Percentiles rank a stretch among this genome's conserved stretches.
Evolutionary conservation across 2,113 vertebrate genomes (phyloP).

Genomic region (Paedocypris sp.): DNA sequence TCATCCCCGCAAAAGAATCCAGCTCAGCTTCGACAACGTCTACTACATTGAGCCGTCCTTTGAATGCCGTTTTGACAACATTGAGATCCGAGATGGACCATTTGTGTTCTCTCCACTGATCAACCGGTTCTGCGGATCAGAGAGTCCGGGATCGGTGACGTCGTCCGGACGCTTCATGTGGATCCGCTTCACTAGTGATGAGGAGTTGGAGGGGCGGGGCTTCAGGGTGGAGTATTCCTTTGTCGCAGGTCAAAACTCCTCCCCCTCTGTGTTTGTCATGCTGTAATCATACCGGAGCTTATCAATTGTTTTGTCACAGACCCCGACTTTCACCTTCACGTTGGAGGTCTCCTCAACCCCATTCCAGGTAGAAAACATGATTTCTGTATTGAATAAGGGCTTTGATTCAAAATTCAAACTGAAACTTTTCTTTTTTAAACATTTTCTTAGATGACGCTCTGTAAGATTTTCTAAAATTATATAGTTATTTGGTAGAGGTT

Average conservation of each 20-base stretch:
- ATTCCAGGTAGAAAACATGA: slow-evolving; percentile 80
- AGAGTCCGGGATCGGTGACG: slow-evolving; percentile 73
- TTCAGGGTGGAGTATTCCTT: slow-evolving; percentile 88
- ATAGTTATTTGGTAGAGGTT: too few relatives aligned
- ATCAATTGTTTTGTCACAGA: slow-evolving; percentile 60
- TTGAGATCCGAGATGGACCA: slow-evolving; percentile 89
- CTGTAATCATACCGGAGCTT: slow-evolving; percentile 20
- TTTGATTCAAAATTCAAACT: too few relatives aligned
- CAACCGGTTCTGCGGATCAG: slow-evolving; percentile 79
- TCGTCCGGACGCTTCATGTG: slow-evolving; percentile 95
- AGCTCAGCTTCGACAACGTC: slow-evolving; percentile 75
- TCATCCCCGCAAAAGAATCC: slow-evolving; percentile 83
- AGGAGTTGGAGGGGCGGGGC: slow-evolving; percentile 85
- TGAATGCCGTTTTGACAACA: slow-evolving; percentile 90
- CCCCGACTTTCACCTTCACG: slow-evolving; percentile 86
- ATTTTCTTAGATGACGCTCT: too few relatives aligned
- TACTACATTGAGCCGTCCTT: slow-evolving; percentile 90
- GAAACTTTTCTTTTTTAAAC: too few relatives aligned
- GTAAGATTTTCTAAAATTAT: too few relatives aligned
- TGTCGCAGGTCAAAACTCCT: slow-evolving; percentile 70
- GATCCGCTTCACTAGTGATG: slow-evolving; percentile 91
- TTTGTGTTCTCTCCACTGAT: slow-evolving; percentile 91
- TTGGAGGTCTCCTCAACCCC: slow-evolving; percentile 91
- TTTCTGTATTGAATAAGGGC: not conserved
- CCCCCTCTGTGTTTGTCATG: not conserved